A percentile compares a stretch with the other conserved stretches of the same genome.
These are phyloP conservation scores for Gasteruption jaculator DNA, from an alignment of 2,888 invertebrate genomes.

Conservation along the genomic window DNA sequence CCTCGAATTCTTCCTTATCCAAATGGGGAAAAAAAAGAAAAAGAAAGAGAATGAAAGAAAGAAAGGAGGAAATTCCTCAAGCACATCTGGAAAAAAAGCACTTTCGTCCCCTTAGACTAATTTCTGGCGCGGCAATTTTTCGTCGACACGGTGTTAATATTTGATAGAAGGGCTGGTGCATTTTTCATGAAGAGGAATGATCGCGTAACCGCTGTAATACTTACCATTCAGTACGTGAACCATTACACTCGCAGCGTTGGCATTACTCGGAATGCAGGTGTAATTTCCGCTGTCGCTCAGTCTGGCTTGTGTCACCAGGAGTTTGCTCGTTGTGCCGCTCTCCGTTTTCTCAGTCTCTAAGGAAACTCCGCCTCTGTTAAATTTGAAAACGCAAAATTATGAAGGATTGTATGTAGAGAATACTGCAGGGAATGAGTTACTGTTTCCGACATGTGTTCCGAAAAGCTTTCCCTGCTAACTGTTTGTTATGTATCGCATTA, in stretches of 20 bases:
- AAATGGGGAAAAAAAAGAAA: no score
- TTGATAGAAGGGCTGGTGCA: no score
- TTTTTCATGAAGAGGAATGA: no score
- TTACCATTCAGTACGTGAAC: slow-evolving; percentile 51
- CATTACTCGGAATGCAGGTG: slow-evolving; percentile 78
- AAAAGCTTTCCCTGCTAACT: slow-evolving; percentile 10
- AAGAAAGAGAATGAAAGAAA: no score
- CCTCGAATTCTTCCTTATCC: no score
- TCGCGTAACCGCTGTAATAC: slow-evolving; percentile 18
- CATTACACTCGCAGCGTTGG: slow-evolving; percentile 49
- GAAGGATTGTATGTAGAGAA: slow-evolving; percentile 43
- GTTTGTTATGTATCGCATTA: no score
- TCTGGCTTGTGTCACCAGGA: slow-evolving; percentile 80
- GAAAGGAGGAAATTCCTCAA: no score
- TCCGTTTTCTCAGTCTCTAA: slow-evolving; percentile 81
- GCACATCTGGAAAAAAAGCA: no score
- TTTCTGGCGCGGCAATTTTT: no score
- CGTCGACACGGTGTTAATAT: no score
- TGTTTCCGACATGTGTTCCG: slow-evolving; percentile 13
- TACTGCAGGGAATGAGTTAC: slow-evolving; percentile 8
- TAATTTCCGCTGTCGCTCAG: slow-evolving; percentile 85
- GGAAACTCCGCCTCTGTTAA: slow-evolving; percentile 80
- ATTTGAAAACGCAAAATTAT: slow-evolving; percentile 58
- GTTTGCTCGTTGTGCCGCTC: slow-evolving; percentile 75
- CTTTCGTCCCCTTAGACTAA: no score